Evolutionary conservation across 2,113 vertebrate species (phyloP), one percentile per base, ranked within the genome.

Genomic region (Heliornis fulica): DNA sequence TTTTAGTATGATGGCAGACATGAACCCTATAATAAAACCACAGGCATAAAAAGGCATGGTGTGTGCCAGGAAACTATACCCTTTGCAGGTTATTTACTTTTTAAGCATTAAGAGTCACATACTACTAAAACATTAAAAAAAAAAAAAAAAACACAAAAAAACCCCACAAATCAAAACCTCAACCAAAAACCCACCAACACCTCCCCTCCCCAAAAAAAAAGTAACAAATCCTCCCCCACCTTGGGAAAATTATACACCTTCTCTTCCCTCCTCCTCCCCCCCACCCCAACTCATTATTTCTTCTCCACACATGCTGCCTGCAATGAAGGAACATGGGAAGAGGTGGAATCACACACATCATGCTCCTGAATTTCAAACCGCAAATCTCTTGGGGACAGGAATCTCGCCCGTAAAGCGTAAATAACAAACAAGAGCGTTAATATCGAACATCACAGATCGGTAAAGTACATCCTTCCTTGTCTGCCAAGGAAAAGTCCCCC

Each of bases 1-100:
- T 80, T 91, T 88, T 46, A 80, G 74, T 66, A 51, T 32, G n/a
- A 64, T 8, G 32, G 43, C 71, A 92, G 28, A 57, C 70, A 15
- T 18, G 54, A 88, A 25, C 91, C 70, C 71, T 77, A 46, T 80
- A 95, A 92, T 41, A 86, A 93, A 89, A 43, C 63, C 65, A 17
- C 0, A 40, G 21, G 17, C 69, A 60, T 45, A 41, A 40, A 78
- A 94, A 64, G 26, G 20, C 63, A 50, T 2, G 16, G 31, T 63
- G 59, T 25, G 61, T 48, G 34, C 17, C 72, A 69, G 29, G 5
- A 71, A 17, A 77, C 29, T 25, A 3, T 28, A 72, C 5, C 13
- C 36, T 64, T 51, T 8, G 10, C 11, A 15, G 15, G 2, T 38
- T 8, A 36, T 41, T 7, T 34, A 17, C 9, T 45, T 57, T 77